Evolutionary conservation across 2,797 vertebrate genomes (phyloP).

Genomic region (Ficedula albicollis): DNA sequence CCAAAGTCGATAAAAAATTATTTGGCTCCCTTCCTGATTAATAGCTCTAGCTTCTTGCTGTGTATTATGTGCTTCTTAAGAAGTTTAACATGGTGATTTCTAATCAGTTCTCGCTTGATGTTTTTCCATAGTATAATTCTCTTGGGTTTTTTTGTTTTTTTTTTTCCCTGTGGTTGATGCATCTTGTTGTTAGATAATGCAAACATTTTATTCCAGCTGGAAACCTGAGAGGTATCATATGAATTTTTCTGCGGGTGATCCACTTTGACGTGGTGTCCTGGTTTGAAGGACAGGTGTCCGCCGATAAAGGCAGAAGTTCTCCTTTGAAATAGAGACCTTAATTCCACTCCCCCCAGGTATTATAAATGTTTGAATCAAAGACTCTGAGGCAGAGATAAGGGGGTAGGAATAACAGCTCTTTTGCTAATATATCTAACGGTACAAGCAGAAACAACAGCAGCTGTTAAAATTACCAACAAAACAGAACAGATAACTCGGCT

Average conservation of each 20-base stretch:
- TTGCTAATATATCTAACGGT: too few species aligned
- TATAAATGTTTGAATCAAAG: too few species aligned
- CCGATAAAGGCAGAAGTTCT: too few species aligned
- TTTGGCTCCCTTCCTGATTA: background rate
- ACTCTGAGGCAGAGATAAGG: too few species aligned
- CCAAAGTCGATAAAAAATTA: background rate
- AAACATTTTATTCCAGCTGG: background rate
- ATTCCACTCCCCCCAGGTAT: too few species aligned
- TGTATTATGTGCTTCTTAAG: background rate
- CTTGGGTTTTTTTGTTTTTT: background rate
- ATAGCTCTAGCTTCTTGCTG: background rate
- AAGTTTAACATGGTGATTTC: background rate
- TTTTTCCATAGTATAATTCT: background rate
- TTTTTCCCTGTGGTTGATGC: background rate
- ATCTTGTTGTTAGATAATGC: background rate
- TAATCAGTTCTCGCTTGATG: background rate
- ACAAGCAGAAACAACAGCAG: too few species aligned
- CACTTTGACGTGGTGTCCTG: too few species aligned
- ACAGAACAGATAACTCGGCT: too few species aligned
- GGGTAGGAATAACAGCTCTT: too few species aligned
- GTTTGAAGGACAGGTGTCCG: too few species aligned
- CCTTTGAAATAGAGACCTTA: too few species aligned
- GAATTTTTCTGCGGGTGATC: background rate
- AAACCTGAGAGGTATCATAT: background rate
- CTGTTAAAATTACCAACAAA: too few species aligned